Base-by-base conservation (phyloP, 1,140 invertebrate genomes). In the Diachasma alloeum region DNA sequence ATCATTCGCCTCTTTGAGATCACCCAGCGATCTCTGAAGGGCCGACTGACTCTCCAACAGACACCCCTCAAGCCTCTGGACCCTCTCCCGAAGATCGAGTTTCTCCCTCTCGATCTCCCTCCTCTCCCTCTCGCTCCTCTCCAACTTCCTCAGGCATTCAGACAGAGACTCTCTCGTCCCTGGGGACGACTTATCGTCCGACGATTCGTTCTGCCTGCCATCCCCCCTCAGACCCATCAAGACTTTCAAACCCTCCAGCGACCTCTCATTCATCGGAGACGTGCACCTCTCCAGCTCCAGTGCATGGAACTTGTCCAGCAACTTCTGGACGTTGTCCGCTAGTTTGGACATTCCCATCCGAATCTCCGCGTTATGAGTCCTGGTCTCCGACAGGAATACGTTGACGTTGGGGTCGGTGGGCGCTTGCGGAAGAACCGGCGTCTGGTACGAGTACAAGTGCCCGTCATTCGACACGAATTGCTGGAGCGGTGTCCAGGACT, bases 281-380 rank as follows among this genome's bases (percentile, higher is more conserved):
- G 80, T 73, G 53, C 84, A 84, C 82, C 86, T 86, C 85, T 87
- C 83, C 37, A 88, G 56, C 77, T 87, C 86, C 71, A 88, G 77
- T 69, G 69, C 74, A 78, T 88, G 87, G 75, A 88, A 87, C 83
- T 90, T 90, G 56, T 86, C 86, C 10, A 90, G 78, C 42, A 90
- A 75, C 77, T 87, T 87, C 76, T 90, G 88, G n/a, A 90, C 83
- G 81, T 90, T 90, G 67, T 90, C 90, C 13, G 85, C 80, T 74
- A 90, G 83, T 76, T 87, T 89, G 1, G 86, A 83, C 77, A 90
- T 85, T 39, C 86, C 87, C 86, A 90, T 90, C 79, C 90, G 80
- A 24, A 90, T 84, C 81, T 90, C 90, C 11, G 88, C 75, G 75
- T 89, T 89, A 31, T 88, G 86, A 22, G 87, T 90, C 79, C 90